Conservation (phyloP, 2,797 vertebrate genomes). For the Galagoides demidoff region DNA sequence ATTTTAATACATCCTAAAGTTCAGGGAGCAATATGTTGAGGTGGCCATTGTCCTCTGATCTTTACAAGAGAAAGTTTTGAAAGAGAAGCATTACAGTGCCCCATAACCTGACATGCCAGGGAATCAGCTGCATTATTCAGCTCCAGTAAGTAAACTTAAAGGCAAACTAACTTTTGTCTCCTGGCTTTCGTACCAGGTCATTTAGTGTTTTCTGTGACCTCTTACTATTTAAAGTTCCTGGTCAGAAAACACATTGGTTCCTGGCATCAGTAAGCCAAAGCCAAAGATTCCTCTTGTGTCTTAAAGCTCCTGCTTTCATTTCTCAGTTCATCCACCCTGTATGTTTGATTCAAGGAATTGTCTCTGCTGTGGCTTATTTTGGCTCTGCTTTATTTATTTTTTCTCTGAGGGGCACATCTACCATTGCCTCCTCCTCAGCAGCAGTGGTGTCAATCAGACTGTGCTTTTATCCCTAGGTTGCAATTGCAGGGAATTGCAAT, state of each 20-base stretch:
- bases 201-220: conserved; percentile 69
- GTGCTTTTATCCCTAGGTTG: conserved; percentile 21
- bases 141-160: conserved; percentile 26
- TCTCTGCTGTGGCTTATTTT: conserved; percentile 53
- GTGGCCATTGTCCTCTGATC: background rate
- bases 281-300: conserved; percentile 65
- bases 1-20: conserved; percentile 53
- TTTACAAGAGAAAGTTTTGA: conserved; percentile 22
- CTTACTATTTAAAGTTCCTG: conserved; percentile 53
- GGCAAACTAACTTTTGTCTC: conserved; percentile 44
- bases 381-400: conserved; percentile 52
- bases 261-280: conserved; percentile 59
- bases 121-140: conserved; percentile 4
- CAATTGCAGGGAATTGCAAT: background rate
- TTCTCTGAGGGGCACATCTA: conserved; percentile 14
- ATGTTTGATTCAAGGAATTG: conserved; percentile 41
- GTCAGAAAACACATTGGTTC: conserved; percentile 73
- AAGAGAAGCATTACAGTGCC: background rate
- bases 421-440: background rate
- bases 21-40: conserved; percentile 17
- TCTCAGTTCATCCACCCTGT: conserved; percentile 32
- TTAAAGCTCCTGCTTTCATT: conserved; percentile 42
- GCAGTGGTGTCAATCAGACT: conserved; percentile 36
- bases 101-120: background rate
- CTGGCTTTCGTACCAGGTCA: conserved; percentile 40